These are phyloP conservation scores for Metaphire vulgaris DNA, from an alignment of 1,140 invertebrate genomes.

Conservation along the genomic window DNA sequence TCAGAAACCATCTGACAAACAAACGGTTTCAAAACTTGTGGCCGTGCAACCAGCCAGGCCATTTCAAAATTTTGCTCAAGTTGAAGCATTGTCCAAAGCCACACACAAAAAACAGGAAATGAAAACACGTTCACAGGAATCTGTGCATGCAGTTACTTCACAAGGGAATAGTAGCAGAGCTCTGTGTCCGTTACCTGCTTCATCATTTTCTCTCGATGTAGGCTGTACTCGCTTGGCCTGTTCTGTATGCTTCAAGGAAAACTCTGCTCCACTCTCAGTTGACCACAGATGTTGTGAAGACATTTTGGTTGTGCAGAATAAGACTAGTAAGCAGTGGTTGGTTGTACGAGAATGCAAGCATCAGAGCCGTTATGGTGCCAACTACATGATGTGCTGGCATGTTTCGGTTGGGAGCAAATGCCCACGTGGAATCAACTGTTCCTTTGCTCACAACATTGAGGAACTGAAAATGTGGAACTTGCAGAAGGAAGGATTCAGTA, in stretches of 20 bases:
- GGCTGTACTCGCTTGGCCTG: not conserved
- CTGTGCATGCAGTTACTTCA: not conserved
- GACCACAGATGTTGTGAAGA: conserved; percentile 41
- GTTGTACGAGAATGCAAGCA: conserved; percentile 41
- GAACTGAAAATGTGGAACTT: conserved; percentile 43
- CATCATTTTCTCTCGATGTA: not conserved
- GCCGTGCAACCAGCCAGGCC: not conserved
- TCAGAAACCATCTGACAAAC: not conserved
- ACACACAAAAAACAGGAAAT: not conserved
- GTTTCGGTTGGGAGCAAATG: conserved; percentile 27
- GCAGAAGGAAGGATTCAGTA: conserved; percentile 44
- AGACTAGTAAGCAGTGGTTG: conserved; percentile 32
- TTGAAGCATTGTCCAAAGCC: not conserved
- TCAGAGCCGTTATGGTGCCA: conserved; percentile 38
- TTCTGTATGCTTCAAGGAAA: not conserved
- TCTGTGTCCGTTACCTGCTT: not conserved
- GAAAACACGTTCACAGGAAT: no score
- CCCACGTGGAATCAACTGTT: conserved; percentile 37
- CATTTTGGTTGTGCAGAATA: conserved; percentile 35
- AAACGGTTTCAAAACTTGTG: not conserved
- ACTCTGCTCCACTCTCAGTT: not conserved
- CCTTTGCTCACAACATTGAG: conserved; percentile 43
- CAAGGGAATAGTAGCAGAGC: not conserved
- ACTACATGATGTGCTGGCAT: conserved; percentile 42
- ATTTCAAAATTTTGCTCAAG: not conserved